Conservation (phyloP, 2,797 vertebrate species). For the Rhincodon typus region DNA sequence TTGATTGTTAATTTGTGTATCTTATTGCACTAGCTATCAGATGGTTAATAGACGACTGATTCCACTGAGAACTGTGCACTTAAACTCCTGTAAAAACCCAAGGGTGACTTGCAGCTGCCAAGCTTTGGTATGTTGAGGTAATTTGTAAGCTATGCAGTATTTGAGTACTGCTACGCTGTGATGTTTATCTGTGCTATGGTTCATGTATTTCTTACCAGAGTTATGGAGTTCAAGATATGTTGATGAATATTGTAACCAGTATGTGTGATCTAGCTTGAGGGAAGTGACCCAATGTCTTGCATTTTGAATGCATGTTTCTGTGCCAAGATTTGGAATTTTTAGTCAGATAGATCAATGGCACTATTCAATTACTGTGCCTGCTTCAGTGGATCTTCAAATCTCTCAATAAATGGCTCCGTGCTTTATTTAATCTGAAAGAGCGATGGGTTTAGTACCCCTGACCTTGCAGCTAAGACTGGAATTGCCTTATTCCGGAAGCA, state of each 20-base stretch:
- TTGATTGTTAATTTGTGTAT: neutral
- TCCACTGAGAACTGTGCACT: neutral
- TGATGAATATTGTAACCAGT: neutral
- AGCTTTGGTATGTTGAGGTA: neutral
- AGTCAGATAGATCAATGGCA: neutral
- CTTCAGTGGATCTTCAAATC: neutral
- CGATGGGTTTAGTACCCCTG: neutral
- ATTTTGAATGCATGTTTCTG: neutral
- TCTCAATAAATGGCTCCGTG: neutral
- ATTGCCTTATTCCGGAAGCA: neutral
- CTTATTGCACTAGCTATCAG: neutral
- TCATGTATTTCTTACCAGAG: neutral
- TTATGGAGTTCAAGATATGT: neutral
- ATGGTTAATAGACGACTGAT: neutral
- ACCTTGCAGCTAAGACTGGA: neutral
- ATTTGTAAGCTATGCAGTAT: neutral
- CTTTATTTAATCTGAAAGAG: neutral
- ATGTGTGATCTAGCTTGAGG: neutral
- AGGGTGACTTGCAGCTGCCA: neutral
- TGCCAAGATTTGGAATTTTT: neutral
- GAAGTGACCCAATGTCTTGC: neutral
- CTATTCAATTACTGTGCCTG: neutral
- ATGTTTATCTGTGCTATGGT: neutral
- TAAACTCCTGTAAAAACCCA: neutral
- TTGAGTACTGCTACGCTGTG: neutral